Percentiles rank a stretch among this genome's conserved stretches.
Conservation (phyloP, 1,140 invertebrate species). For the Drosophila subpulchrella region DNA sequence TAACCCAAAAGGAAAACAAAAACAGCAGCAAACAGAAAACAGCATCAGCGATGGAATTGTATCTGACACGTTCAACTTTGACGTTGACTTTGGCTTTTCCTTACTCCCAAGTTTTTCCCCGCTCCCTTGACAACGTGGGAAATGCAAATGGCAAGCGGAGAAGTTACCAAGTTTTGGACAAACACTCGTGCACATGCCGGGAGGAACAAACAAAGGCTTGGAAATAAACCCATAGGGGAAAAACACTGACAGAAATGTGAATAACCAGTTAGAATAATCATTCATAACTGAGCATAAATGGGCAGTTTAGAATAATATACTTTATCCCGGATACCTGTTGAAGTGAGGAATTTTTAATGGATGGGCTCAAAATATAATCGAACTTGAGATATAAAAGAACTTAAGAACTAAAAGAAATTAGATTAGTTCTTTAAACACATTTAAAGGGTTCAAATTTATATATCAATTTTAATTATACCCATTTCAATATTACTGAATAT, state of each 20-base stretch:
- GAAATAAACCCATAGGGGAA: constrained; percentile 19
- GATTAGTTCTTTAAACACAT: no score
- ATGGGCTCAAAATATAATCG: no score
- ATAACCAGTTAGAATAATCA: background rate
- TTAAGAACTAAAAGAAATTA: no score
- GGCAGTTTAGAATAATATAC: background rate
- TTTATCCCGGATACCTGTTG: background rate
- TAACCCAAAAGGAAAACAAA: constrained; percentile 5
- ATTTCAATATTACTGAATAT: no score
- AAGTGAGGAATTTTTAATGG: no score
- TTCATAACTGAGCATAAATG: background rate
- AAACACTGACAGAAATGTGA: constrained; percentile 11
- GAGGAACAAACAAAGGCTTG: constrained; percentile 75
- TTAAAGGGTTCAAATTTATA: no score
- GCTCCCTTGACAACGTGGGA: constrained; percentile 64
- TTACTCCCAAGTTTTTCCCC: constrained; percentile 35
- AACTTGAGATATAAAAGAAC: no score
- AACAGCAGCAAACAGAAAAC: background rate
- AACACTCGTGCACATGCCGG: constrained; percentile 38
- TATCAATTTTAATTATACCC: no score
- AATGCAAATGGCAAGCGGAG: constrained; percentile 68
- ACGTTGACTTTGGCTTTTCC: constrained; percentile 48
- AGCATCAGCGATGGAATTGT: constrained; percentile 38
- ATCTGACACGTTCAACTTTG: constrained; percentile 66
- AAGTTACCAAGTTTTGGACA: constrained; percentile 50